phyloP scores from a whole-genome alignment of 1,140 invertebrate genomes.

The Calliphora vicina region DNA sequence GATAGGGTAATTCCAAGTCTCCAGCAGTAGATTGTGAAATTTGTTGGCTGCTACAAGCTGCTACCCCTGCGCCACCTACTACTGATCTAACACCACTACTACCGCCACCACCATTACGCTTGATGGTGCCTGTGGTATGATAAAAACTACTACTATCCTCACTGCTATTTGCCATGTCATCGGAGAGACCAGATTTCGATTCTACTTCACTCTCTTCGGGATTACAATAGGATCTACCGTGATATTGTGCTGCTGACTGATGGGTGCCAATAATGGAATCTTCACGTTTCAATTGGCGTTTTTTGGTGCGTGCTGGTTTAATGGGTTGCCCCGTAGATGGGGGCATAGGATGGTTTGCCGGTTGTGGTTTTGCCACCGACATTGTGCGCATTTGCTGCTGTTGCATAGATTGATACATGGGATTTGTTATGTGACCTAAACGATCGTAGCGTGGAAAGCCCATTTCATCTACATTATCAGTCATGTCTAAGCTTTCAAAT shows the following conservation, averaged over 20 bases:
- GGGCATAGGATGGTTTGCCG: conserved; percentile 59
- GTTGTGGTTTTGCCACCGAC: conserved; percentile 41
- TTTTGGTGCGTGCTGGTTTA: conserved; percentile 61
- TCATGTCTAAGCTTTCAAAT: conserved; percentile 70
- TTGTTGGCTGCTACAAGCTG: conserved; percentile 12
- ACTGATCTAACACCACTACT: neutral
- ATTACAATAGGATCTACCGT: conserved; percentile 55
- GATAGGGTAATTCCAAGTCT: conserved; percentile 53
- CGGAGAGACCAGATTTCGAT: conserved; percentile 53
- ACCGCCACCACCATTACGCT: conserved; percentile 37
- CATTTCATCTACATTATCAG: conserved; percentile 71
- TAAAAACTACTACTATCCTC: conserved; percentile 55
- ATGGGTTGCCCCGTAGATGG: conserved; percentile 54
- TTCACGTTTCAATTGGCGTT: conserved; percentile 56
- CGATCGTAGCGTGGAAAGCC: conserved; percentile 70
- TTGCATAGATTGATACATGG: conserved; percentile 48
- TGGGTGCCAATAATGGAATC: conserved; percentile 51
- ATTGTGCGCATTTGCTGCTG: neutral
- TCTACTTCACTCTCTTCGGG: conserved; percentile 60
- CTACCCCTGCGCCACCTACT: conserved; percentile 19
- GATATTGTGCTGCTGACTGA: conserved; percentile 45
- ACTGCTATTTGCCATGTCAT: conserved; percentile 60
- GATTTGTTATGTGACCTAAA: conserved; percentile 65
- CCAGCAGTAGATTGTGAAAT: neutral
- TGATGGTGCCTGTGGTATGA: conserved; percentile 49